Base-by-base conservation (phyloP, 2,888 invertebrate species). In the Monopis laevigella region DNA sequence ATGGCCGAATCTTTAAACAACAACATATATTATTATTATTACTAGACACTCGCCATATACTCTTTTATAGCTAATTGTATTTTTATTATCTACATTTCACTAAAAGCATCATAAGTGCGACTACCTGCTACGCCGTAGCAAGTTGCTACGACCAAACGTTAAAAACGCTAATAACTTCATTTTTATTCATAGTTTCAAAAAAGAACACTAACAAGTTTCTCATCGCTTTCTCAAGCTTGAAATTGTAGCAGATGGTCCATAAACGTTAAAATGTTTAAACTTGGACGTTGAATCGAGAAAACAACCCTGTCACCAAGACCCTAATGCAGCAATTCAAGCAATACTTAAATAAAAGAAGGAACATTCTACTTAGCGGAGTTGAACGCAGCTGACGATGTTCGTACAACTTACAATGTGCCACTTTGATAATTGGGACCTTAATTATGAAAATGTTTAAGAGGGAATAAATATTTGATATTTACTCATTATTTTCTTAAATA, bases 211-310 rank as follows among this genome's bases (percentile, higher is more conserved):
- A 29, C 11, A 29, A 32, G 4, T 16, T 34, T 34, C 8, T 34
- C 16, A 16, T 16, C 17, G n/a, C 16, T 34, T 34, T 7, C n/a
- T 24, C 8, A 29, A n/a, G 14, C 17, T 14, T 34, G 53, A 51
- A 49, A 51, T 41, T 56, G 53, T 55, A 50, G 55, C 65, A 65
- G 65, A 69, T 70, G 66, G 61, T 51, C 62, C 52, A 67, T 67
- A 65, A 70, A 65, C 54, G 66, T 63, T 57, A 53, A 54, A 64
- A 66, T 60, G 66, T 62, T 59, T 48, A 61, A 68, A 70, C 55
- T 69, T 69, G 16, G 54, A 50, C 56, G 46, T 53, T 55, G 58
- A 59, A 43, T 44, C 30, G 48, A 30, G 48, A 60, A 59, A 62
- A 62, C 59, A 59, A 58, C 53, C 55, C 50, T 53, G 53, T 49